Conservation (phyloP, 2,113 vertebrate species). For the Xenopus borealis region DNA sequence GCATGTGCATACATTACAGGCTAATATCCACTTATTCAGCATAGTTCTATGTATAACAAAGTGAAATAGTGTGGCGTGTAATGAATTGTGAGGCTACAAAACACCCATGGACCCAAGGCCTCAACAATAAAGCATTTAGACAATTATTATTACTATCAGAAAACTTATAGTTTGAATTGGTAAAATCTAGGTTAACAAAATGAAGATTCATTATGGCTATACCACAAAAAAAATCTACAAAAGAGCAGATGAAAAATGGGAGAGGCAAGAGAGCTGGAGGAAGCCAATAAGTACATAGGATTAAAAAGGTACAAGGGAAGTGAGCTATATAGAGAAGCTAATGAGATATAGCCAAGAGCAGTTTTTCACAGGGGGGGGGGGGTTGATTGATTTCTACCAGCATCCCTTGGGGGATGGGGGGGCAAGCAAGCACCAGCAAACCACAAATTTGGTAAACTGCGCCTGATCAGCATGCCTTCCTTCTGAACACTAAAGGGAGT, state of each 20-base stretch:
- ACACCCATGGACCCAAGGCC: no score
- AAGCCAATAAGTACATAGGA: neutral
- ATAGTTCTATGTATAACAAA: no score
- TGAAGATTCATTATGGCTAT: no score
- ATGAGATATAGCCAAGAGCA: neutral
- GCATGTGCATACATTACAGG: no score
- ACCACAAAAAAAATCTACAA: neutral
- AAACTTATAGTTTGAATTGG: no score
- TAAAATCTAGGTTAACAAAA: no score
- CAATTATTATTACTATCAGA: no score
- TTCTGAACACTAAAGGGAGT: no score
- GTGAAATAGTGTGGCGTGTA: no score
- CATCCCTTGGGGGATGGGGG: neutral
- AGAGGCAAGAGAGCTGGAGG: neutral
- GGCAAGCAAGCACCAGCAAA: neutral
- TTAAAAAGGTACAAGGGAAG: neutral
- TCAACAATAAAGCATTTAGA: neutral
- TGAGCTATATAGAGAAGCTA: neutral
- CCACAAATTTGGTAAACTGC: neutral
- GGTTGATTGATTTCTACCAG: neutral
- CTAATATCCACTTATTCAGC: no score
- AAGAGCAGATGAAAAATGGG: neutral
- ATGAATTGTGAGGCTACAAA: no score
- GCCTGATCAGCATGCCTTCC: no score
- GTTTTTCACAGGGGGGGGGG: neutral